Conservation (phyloP, 2,888 invertebrate genomes). For the Pachliopta kotzebuea region DNA sequence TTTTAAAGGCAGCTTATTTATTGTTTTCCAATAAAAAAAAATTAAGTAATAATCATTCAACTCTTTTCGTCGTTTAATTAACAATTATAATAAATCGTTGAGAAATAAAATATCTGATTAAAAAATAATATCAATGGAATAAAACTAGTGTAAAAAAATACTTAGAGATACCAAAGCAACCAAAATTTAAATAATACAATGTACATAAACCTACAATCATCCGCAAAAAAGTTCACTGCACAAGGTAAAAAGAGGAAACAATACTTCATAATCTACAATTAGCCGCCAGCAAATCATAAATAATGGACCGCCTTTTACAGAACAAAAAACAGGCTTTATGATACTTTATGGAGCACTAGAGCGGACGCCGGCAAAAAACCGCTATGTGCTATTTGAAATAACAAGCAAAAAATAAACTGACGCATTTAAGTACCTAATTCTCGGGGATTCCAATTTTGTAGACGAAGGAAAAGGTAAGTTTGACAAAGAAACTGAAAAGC, state of each 20-base stretch:
- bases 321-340: constrained; percentile 55
- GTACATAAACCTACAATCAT: not conserved
- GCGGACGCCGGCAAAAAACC: constrained; percentile 51
- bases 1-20: no score
- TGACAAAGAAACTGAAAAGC: constrained; percentile 68
- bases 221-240: constrained; percentile 3
- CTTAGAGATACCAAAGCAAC: not conserved
- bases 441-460: constrained; percentile 35
- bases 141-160: not conserved
- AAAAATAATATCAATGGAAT: no score
- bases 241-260: constrained; percentile 32
- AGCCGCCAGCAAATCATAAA: constrained; percentile 65
- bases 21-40: no score
- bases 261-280: constrained; percentile 58
- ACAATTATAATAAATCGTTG: no score
- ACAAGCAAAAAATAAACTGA: constrained; percentile 42
- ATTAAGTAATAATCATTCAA: no score
- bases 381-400: constrained; percentile 45
- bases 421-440: constrained; percentile 56
- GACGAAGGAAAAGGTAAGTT: constrained; percentile 39
- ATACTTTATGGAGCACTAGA: constrained; percentile 47
- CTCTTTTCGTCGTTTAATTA: no score
- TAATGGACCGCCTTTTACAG: constrained; percentile 57
- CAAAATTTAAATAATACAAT: not conserved
- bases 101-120: no score